These are phyloP conservation scores for Neotoma lepida DNA, from an alignment of 2,113 vertebrate genomes.

Conservation along the genomic window DNA sequence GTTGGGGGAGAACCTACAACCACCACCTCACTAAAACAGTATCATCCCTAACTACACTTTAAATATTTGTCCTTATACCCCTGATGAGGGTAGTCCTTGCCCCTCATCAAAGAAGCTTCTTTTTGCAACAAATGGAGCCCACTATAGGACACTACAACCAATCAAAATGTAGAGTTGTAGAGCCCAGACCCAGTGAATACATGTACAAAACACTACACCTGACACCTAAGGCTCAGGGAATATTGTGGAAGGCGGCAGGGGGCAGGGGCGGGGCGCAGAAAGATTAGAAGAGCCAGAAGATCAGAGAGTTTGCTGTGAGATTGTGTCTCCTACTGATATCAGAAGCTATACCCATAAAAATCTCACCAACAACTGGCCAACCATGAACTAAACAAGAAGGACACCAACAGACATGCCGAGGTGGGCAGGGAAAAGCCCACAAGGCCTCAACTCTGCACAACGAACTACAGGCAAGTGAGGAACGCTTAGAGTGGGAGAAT, in stretches of 20 bases:
- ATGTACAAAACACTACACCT: neutral
- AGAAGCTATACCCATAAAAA: neutral
- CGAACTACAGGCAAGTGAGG: neutral
- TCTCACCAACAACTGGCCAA: neutral
- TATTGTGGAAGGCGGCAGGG: neutral
- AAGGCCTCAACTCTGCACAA: neutral
- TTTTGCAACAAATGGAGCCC: neutral
- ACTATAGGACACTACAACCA: neutral
- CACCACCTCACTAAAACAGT: neutral
- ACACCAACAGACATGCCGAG: neutral
- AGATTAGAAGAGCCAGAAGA: neutral
- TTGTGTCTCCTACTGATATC: neutral
- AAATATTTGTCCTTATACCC: too few species aligned
- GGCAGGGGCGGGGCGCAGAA: too few species aligned
- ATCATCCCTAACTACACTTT: neutral
- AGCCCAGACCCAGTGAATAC: neutral
- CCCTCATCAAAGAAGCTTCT: neutral
- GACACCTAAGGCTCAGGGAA: neutral
- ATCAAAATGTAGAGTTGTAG: neutral
- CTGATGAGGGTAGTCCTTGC: too few species aligned
- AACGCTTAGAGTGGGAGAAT: neutral
- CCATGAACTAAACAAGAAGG: neutral
- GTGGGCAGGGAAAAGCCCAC: neutral
- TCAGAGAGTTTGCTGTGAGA: neutral
- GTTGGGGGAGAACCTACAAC: neutral